Conservation (phyloP, 2,797 vertebrate species). For the Sebastes baramenuke region DNA sequence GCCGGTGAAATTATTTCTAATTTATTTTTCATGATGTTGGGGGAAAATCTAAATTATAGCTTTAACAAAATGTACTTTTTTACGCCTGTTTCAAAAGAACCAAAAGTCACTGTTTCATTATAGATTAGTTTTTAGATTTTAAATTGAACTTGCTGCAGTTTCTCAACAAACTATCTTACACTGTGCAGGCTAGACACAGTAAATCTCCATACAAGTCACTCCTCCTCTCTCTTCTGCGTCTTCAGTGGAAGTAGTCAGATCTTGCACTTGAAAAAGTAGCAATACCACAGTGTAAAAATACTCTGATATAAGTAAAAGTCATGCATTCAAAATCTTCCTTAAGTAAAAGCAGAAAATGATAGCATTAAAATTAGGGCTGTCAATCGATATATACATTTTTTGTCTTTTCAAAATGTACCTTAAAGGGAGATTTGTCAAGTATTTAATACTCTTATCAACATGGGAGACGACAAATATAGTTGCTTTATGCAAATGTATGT, state of each 20-base stretch:
- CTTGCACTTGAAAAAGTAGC: too few relatives aligned
- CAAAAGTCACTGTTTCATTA: constrained; percentile 9
- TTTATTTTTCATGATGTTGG: constrained; percentile 31
- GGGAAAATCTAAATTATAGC: background rate
- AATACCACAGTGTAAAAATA: too few relatives aligned
- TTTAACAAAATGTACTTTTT: constrained; percentile 22
- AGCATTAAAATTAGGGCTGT: too few relatives aligned
- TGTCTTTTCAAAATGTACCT: too few relatives aligned
- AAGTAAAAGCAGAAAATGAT: too few relatives aligned
- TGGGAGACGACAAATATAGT: too few relatives aligned
- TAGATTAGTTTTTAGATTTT: background rate
- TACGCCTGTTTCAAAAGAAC: background rate
- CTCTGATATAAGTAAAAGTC: too few relatives aligned
- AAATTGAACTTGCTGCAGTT: background rate
- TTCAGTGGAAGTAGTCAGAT: background rate
- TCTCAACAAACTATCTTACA: background rate
- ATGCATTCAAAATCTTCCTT: too few relatives aligned
- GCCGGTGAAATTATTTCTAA: constrained; percentile 1
- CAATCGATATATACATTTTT: too few relatives aligned
- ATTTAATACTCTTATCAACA: too few relatives aligned
- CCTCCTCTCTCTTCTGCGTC: background rate
- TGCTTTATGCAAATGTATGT: too few relatives aligned
- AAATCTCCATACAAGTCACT: constrained; percentile 16
- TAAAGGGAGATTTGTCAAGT: too few relatives aligned
- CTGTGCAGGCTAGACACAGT: background rate